Conservation (phyloP, 2,888 invertebrate species). For the Antheraea assamensis region DNA sequence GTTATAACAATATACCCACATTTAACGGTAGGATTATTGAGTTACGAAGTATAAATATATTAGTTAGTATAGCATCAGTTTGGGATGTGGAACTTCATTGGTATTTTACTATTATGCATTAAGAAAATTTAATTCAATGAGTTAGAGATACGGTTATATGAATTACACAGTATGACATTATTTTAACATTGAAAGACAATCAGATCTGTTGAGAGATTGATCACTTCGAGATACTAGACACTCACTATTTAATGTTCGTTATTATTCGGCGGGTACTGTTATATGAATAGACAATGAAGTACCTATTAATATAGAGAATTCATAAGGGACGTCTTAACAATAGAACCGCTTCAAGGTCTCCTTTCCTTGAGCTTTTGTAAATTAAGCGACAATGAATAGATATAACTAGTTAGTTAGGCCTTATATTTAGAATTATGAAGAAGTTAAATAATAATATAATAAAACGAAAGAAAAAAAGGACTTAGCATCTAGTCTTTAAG, state of each 20-base stretch:
- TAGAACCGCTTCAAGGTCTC: background rate
- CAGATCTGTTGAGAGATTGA: background rate
- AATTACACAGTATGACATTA: no score
- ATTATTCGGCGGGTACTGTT: background rate
- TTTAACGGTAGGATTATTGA: no score
- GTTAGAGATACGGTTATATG: no score
- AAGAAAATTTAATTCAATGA: no score
- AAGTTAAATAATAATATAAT: background rate
- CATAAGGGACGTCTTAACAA: background rate
- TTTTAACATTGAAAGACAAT: no score
- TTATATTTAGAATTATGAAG: background rate
- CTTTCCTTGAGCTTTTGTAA: background rate
- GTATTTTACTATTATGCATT: no score
- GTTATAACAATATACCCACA: no score
- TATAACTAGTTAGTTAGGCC: background rate
- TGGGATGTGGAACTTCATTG: no score
- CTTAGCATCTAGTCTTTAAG: background rate
- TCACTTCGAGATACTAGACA: background rate
- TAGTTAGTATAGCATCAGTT: no score
- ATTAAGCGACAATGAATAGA: background rate
- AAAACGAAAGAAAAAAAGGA: background rate
- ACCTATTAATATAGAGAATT: background rate
- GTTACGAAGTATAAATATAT: no score
- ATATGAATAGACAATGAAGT: no score
- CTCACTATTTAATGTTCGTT: background rate